Base-by-base conservation (phyloP, 2,888 invertebrate genomes). In the Ernsta delagoae region DNA sequence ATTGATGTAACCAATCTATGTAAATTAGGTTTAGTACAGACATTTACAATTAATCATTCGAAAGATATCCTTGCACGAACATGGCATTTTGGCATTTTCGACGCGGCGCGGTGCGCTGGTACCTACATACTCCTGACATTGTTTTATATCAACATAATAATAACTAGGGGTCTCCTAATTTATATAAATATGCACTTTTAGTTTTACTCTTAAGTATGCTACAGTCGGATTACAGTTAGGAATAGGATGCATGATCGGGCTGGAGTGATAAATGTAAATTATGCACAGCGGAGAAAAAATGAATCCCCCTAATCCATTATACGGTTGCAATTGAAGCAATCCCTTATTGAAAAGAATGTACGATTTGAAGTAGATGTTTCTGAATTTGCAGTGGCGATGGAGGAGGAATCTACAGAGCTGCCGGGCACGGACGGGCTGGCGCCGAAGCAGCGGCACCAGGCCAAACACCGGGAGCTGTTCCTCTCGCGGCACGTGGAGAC, bases 401-500 rank as follows among this genome's bases (percentile, higher is more conserved):
- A 96, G 90, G 92, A 92, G 86, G 96, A 96, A 88, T 92, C 88
- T 92, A 94, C 88, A 83, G 95, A 93, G 78, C 86, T 92, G 85
- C 94, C 94, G 77, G 95, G 91, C 82, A 92, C 93, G 82, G 95
- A 95, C 90, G 94, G 95, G 79, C 94, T 98, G 82, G 95, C 95
- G 85, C 95, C 96, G 78, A 97, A 98, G 89, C 97, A 98, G 92
- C 96, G 97, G 83, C 98, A 99, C 94, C 98, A 98, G 93, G 96
- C 99, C 89, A 98, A 98, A 91, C 99, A 99, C 90, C 96, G 99
- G 82, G 99, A 99, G 94, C 95, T 99, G 85, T 99, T 99, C 94
- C 95, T 99, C 77, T 99, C 99, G 62, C 96, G 99, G 80, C 98
- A 98, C 95, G 98, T 99, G 83, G 99, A 99, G 94, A 99, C 99